Evolutionary conservation across 2,888 invertebrate genomes (phyloP).

Genomic region (Platycheirus albimanus): DNA sequence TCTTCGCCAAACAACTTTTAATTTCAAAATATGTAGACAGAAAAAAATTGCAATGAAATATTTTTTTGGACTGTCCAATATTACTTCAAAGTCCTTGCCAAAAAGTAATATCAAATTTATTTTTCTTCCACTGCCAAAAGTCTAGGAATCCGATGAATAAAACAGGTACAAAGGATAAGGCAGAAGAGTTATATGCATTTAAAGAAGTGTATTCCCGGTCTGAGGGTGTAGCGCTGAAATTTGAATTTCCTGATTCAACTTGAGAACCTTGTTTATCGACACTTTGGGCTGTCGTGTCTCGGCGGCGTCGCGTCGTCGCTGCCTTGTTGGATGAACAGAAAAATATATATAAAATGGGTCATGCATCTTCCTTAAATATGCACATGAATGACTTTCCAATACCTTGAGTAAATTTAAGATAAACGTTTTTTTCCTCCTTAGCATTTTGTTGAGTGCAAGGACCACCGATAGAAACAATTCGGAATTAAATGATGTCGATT

Average conservation of each 20-base stretch:
- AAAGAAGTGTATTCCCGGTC: conserved; percentile 29
- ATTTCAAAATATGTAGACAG: no score
- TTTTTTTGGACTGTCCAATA: no score
- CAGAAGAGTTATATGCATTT: conserved; percentile 62
- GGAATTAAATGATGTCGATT: conserved; percentile 54
- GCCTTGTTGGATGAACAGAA: not conserved
- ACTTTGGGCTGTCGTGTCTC: no score
- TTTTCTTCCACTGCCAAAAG: conserved; percentile 47
- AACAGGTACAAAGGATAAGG: no score
- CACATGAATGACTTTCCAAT: conserved; percentile 67
- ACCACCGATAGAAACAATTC: conserved; percentile 41
- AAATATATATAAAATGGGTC: conserved; percentile 21
- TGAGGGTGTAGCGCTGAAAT: conserved; percentile 38
- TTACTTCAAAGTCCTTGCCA: conserved; percentile 3
- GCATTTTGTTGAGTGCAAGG: not conserved
- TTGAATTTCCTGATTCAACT: no score
- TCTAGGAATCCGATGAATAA: conserved; percentile 43
- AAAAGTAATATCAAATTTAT: conserved; percentile 9
- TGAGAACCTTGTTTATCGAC: no score
- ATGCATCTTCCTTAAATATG: conserved; percentile 54
- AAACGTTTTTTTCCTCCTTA: not conserved
- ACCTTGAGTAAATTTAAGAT: conserved; percentile 25
- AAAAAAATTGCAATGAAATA: no score
- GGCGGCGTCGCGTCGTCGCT: not conserved
- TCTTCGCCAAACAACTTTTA: no score